A percentile compares a stretch with the other conserved stretches of the same genome.
These are phyloP conservation scores for Metaphire vulgaris DNA, from an alignment of 1,140 invertebrate species.

Conservation along the genomic window DNA sequence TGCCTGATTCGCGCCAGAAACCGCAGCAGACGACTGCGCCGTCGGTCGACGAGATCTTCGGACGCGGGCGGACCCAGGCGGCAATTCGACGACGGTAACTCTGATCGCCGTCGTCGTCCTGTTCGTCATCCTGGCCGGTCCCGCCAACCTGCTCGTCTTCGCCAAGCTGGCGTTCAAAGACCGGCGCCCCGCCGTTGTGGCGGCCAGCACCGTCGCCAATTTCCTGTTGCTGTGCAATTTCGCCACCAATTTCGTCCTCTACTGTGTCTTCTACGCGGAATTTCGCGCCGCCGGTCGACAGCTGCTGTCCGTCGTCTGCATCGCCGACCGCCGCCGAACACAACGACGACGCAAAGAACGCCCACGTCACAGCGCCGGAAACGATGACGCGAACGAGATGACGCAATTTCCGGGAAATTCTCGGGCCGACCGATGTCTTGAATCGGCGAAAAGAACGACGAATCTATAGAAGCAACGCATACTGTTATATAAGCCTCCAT, in stretches of 20 bases:
- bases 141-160: not conserved
- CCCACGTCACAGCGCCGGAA: no score
- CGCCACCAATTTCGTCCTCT: not conserved
- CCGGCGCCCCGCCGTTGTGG: not conserved
- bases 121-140: not conserved
- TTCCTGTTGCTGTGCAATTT: not conserved
- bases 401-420: no score
- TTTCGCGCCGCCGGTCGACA: not conserved
- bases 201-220: not conserved
- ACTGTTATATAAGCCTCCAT: no score
- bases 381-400: no score
- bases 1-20: constrained; percentile 37
- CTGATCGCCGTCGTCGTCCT: not conserved
- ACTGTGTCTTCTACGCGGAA: not conserved
- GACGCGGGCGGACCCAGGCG: not conserved
- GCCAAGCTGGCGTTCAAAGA: not conserved
- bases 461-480: no score
- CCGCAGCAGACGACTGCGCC: not conserved
- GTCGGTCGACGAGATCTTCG: constrained; percentile 14
- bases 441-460: no score
- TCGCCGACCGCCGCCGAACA: no score
- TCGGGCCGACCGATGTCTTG: no score
- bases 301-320: no score
- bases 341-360: no score
- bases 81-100: not conserved